Evolutionary conservation across 2,797 vertebrate genomes (phyloP), one percentile per base, ranked within the genome.

Genomic region (Numenius phaeopus): DNA sequence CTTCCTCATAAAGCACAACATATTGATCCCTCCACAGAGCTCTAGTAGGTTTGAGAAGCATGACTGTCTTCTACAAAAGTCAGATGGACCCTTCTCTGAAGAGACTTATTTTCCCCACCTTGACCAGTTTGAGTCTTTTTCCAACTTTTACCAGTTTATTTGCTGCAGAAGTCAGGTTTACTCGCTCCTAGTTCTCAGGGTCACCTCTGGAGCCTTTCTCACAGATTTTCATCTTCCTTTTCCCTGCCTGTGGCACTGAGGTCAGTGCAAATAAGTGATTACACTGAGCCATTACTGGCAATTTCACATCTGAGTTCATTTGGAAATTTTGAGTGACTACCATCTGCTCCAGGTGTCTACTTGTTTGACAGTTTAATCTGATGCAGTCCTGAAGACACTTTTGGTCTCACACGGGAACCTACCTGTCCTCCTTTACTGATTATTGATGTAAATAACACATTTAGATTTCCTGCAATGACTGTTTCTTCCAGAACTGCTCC

Each of bases 91-190:
- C 27, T 9, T 54, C 29, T 62, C 47, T 44, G 34, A 59, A 64
- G 30, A 11, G 9, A 44, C 1, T 0, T 49, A 27, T 46, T 91
- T 64, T 7, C 6, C 21, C 18, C 27, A 47, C 0, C 1, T 34
- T 69, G 42, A 59, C 8, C 26, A 57, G 17, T 90, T 62, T 62
- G 26, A 55, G 55, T 83, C 1, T 66, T 87, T 83, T 55, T 34
- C 14, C 23, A 72, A 50, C 34, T 80, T 34, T 21, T 65, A 40
- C 14, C 21, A 12, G 20, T 79, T 47, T 66, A 21, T n/a, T 88
- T 57, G 27, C 58, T 87, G 30, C 30, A 87, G 39, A 34, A 76
- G 32, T 62, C 49, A 54, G 50, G 39, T 62, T 89, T 72, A 62
- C 18, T 23, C 22, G 17, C 65, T 69, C 22, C 57, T 40, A 47